Percentiles rank a stretch among this genome's conserved stretches.
These are phyloP conservation scores for Pyrocoelia pectoralis DNA, from an alignment of 2,888 invertebrate species.

Conservation along the genomic window DNA sequence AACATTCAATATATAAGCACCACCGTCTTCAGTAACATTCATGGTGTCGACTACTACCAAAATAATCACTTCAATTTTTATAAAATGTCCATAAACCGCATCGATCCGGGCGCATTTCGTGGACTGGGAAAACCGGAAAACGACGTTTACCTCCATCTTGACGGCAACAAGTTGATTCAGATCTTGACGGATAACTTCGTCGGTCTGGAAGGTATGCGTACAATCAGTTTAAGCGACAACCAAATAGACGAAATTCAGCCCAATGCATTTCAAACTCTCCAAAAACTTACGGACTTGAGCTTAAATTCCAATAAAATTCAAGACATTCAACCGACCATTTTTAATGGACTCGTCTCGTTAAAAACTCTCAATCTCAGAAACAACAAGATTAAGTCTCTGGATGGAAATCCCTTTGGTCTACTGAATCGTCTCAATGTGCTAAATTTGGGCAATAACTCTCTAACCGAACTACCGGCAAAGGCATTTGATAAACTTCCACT, in stretches of 20 bases:
- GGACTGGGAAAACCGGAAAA: background rate
- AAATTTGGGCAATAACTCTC: background rate
- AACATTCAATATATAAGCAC: background rate
- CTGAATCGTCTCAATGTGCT: background rate
- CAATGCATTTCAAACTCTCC: background rate
- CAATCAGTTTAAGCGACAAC: background rate
- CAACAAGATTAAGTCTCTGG: constrained; percentile 2
- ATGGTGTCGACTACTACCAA: background rate
- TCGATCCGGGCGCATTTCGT: constrained; percentile 1
- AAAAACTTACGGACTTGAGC: background rate
- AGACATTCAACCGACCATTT: background rate
- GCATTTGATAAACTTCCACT: background rate
- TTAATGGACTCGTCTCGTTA: background rate
- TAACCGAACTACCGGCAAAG: background rate
- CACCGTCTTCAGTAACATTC: background rate
- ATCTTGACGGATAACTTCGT: background rate
- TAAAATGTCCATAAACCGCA: background rate
- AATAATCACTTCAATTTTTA: too few relatives aligned
- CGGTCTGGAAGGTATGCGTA: background rate
- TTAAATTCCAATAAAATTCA: background rate
- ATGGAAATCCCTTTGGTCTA: background rate
- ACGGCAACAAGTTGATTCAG: constrained; percentile 8
- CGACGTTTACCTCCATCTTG: background rate
- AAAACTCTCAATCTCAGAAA: background rate
- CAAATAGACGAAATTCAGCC: background rate